Percentiles rank a stretch among this genome's conserved stretches.
Conservation (phyloP, 2,113 vertebrate species). For the Microcebus lehilahytsara region DNA sequence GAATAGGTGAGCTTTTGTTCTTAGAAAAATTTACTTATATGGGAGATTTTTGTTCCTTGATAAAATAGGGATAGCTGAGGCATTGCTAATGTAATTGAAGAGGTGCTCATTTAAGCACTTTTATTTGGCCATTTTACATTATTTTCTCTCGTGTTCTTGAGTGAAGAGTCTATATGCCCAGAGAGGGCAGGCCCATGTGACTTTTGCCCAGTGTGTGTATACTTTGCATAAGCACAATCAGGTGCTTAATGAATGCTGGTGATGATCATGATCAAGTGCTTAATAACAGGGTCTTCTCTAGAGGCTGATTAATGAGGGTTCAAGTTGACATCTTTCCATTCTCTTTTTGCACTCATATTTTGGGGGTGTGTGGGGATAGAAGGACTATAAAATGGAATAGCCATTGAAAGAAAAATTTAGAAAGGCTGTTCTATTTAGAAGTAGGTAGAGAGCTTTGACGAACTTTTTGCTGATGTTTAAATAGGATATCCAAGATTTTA, state of each 20-base stretch:
- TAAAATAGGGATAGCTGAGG: neutral
- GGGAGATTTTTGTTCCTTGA: neutral
- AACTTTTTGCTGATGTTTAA: constrained; percentile 14
- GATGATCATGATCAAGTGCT: neutral
- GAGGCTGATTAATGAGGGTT: neutral
- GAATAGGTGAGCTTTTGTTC: neutral
- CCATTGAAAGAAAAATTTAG: neutral
- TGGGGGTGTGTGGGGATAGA: neutral
- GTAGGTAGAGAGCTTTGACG: neutral
- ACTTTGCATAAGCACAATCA: neutral
- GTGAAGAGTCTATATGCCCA: neutral
- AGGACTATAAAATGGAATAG: neutral
- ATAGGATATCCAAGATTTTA: neutral
- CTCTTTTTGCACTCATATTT: neutral
- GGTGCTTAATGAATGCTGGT: neutral
- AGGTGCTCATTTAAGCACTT: neutral
- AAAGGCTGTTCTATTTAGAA: neutral
- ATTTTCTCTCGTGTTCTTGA: neutral
- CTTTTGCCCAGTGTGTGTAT: neutral
- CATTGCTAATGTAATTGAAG: neutral
- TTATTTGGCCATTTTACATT: neutral
- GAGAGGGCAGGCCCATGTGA: neutral
- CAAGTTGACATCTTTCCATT: neutral
- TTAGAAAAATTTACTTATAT: neutral
- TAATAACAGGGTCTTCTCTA: neutral